Evolutionary conservation across 2,797 vertebrate species (phyloP), one percentile per base, ranked within the genome.

Genomic region (Sebastes kiyomatsui): DNA sequence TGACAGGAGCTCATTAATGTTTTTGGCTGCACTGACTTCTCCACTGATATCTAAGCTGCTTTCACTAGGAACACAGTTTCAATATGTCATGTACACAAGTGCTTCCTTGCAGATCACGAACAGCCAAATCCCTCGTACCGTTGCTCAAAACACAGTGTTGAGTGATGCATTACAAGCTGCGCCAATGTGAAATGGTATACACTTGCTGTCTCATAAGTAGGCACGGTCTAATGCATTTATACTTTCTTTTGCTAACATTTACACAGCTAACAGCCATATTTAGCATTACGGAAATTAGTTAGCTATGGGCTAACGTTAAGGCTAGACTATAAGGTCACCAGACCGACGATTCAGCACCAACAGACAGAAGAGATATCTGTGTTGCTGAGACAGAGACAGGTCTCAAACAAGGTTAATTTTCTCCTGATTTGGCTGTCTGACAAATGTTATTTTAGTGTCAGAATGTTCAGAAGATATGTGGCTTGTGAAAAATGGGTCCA

Each of bases 1-100:
- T 81, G 76, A 79, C 71, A 35, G 68, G 46, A 67, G 33, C 35
- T 32, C 25, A 18, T 68, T 65, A 32, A 14, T 46, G 49, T 23
- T 61, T 80, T 66, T 67, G 46, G 72, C 35, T 52, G 4, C 14
- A 6, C 61, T 4, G 49, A 52, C 49, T 52, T 52, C 49, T 52
- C 22, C 4, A 5, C 20, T 81, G 64, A 77, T 62, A 67, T 62
- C 42, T 42, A 30, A 35, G 62, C 66, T 54, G 66, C 54, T 72
- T n/a, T 27, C 28, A 35, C 23, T 9, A n/a, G 18, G 49, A 52
- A 52, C 18, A 30, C 22, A 27, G 14, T 62, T 77, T n/a, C 20
- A 66, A 10, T 12, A 49, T 20, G 32, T n/a, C 30, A 46, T 46
- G 3, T 28, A 56, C 10, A 56, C 22, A 56, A 56, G 11, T 23